These are phyloP conservation scores for Xanthorhoe spadicearia DNA, from an alignment of 2,888 invertebrate species.

Conservation along the genomic window DNA sequence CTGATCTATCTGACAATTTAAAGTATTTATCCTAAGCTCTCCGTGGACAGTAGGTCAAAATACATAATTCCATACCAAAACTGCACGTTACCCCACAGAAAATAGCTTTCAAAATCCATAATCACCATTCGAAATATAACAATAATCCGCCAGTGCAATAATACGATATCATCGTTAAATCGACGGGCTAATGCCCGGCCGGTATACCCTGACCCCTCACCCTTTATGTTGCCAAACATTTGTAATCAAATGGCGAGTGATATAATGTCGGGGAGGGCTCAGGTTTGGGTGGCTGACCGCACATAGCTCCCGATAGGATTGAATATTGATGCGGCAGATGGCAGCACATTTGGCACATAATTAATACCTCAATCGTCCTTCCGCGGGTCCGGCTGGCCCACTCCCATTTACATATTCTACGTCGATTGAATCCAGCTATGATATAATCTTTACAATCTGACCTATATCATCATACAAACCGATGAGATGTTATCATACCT, in stretches of 20 bases:
- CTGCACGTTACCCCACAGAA: constrained; percentile 17
- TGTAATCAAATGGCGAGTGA: constrained; percentile 41
- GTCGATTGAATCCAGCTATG: constrained; percentile 20
- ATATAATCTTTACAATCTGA: neutral
- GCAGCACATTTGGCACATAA: constrained; percentile 77
- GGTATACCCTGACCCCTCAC: constrained; percentile 43
- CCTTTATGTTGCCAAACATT: constrained; percentile 42
- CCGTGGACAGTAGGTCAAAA: constrained; percentile 28
- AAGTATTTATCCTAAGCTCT: constrained; percentile 26
- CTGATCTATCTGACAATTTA: constrained; percentile 20
- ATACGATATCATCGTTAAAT: constrained; percentile 55
- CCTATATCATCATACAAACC: neutral
- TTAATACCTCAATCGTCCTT: constrained; percentile 72
- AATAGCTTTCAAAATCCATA: constrained; percentile 28
- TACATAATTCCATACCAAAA: neutral
- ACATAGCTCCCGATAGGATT: constrained; percentile 73
- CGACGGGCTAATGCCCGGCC: constrained; percentile 47
- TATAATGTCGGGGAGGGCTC: constrained; percentile 53
- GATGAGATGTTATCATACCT: too few relatives aligned
- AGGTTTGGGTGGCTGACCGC: constrained; percentile 51
- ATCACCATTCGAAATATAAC: constrained; percentile 42
- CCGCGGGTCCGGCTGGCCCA: constrained; percentile 57
- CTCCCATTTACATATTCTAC: constrained; percentile 60
- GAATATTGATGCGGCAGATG: constrained; percentile 82
- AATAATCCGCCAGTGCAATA: constrained; percentile 53